phyloP scores from a whole-genome alignment of 92 coral and sea anemone species.

The Parazoanthus atlanticus region DNA sequence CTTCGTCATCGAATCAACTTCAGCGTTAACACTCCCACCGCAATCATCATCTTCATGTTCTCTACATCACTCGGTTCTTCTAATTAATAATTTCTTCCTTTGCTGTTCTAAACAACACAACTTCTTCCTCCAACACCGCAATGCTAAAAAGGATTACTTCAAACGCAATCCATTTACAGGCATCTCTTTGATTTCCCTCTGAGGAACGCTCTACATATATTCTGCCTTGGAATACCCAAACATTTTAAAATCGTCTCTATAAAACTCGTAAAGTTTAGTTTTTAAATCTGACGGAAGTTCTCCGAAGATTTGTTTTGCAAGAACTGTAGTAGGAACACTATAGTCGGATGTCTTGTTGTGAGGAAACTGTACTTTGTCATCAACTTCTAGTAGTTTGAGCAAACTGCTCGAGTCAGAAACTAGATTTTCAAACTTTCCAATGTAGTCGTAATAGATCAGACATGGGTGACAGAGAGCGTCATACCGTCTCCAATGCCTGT shows the following conservation, averaged over 20 bases:
- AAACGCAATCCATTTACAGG: neutral
- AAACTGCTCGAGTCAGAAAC: conserved; percentile 72
- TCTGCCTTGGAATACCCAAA: conserved; percentile 87
- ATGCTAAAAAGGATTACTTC: neutral
- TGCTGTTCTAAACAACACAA: neutral
- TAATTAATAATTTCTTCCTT: neutral
- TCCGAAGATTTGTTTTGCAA: conserved; percentile 72
- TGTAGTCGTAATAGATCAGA: conserved; percentile 86
- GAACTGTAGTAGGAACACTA: conserved; percentile 61
- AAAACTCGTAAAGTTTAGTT: conserved; percentile 69
- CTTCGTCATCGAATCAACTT: neutral
- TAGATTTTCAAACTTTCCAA: conserved; percentile 85
- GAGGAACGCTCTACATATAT: conserved; percentile 27
- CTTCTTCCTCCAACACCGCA: neutral
- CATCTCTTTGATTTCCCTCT: neutral
- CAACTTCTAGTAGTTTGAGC: conserved; percentile 63
- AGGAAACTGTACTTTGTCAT: conserved; percentile 77
- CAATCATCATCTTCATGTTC: neutral
- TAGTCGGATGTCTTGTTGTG: conserved; percentile 80
- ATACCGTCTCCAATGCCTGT: conserved; percentile 90
- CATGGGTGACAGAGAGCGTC: conserved; percentile 93
- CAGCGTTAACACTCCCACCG: neutral
- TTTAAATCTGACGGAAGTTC: conserved; percentile 59
- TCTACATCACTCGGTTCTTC: neutral
- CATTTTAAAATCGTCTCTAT: conserved; percentile 88